Conservation (phyloP, 2,797 vertebrate species). For the Sebastes steindachneri region DNA sequence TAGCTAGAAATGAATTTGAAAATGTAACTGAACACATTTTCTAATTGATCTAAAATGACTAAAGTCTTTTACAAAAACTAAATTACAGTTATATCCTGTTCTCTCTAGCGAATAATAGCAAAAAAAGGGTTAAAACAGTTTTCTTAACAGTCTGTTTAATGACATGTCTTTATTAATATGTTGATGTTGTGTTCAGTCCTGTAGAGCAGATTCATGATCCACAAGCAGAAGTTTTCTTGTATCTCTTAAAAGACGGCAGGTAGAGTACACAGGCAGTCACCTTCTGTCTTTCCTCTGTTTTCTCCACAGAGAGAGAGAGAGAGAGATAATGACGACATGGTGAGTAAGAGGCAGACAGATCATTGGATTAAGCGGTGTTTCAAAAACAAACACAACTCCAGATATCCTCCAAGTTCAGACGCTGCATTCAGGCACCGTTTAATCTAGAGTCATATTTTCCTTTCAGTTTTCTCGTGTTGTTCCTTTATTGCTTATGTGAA, state of each 20-base stretch:
- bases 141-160: background rate
- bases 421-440: background rate
- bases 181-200: background rate
- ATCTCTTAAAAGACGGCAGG: background rate
- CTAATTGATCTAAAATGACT: background rate
- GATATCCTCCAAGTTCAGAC: background rate
- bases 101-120: background rate
- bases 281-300: background rate
- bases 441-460: background rate
- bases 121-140: background rate
- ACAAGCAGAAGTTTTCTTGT: background rate
- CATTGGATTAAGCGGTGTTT: constrained; percentile 36
- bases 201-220: background rate
- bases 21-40: background rate
- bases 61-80: background rate
- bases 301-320: background rate
- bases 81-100: background rate
- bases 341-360: constrained; percentile 16
- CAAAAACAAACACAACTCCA: constrained; percentile 10
- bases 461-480: background rate
- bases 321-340: background rate
- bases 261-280: background rate
- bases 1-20: background rate
- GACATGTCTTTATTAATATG: background rate
- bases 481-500: background rate